Evolutionary conservation across 1,140 invertebrate species (phyloP).

Genomic region (Philaenus spumarius): DNA sequence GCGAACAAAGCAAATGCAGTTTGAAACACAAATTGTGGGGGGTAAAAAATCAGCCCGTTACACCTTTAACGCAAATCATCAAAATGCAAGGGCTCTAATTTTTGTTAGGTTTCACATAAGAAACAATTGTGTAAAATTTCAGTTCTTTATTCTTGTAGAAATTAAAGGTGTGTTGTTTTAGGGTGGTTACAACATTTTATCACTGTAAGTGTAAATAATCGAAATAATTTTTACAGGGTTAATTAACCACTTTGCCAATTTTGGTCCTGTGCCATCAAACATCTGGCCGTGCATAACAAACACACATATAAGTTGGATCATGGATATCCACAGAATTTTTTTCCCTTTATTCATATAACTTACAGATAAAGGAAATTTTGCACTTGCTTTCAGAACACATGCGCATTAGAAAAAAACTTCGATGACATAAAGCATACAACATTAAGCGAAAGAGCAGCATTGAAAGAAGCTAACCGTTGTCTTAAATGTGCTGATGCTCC

Average conservation of each 20-base stretch:
- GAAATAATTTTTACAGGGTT: too few species aligned
- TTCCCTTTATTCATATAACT: neutral
- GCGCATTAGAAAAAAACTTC: conserved; percentile 80
- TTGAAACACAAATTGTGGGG: too few species aligned
- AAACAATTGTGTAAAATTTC: too few species aligned
- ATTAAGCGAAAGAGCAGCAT: conserved; percentile 85
- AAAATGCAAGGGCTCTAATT: too few species aligned
- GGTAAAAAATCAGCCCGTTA: too few species aligned
- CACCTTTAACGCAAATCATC: too few species aligned
- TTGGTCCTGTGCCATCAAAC: neutral
- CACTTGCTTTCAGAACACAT: conserved; percentile 50
- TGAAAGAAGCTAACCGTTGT: conserved; percentile 85
- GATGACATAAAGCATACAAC: conserved; percentile 97
- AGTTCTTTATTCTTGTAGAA: neutral
- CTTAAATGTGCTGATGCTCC: conserved; percentile 97
- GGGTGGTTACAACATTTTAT: too few species aligned
- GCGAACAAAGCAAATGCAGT: too few species aligned
- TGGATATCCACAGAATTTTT: neutral
- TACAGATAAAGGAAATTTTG: conserved; percentile 16
- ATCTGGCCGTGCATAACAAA: too few species aligned
- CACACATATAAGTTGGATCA: neutral
- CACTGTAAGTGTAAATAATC: conserved; percentile 1
- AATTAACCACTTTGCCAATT: too few species aligned
- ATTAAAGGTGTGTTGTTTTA: too few species aligned
- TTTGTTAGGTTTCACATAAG: too few species aligned